Percentiles rank a stretch among this genome's conserved stretches.
Evolutionary conservation across 2,888 invertebrate genomes (phyloP).

Genomic region (Cryptops parisi): DNA sequence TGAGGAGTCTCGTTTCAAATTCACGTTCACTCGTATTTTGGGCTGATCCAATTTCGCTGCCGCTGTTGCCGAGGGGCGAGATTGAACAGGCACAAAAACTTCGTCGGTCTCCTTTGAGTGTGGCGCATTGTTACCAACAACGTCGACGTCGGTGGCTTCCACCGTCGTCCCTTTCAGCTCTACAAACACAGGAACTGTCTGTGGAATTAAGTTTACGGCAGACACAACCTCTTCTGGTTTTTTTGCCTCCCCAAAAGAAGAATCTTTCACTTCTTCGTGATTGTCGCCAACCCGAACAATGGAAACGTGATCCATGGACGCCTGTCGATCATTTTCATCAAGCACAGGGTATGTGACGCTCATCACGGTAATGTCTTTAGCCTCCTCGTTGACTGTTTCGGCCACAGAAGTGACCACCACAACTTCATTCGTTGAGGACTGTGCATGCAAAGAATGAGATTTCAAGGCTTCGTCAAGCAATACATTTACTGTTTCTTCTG

Average conservation of each 20-base stretch:
- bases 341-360: conserved; percentile 9
- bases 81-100: too few species aligned
- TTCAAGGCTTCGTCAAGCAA: conserved; percentile 7
- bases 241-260: conserved; percentile 6
- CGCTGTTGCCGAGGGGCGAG: background rate
- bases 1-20: conserved; percentile 15
- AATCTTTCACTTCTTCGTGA: conserved; percentile 16
- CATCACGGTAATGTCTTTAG: conserved; percentile 18
- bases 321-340: conserved; percentile 44
- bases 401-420: conserved; percentile 16
- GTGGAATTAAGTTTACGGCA: background rate
- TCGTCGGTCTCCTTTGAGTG: background rate
- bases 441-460: background rate
- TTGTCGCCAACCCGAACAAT: conserved; percentile 75
- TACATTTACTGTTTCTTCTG: conserved; percentile 11
- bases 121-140: conserved; percentile 20
- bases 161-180: conserved; percentile 32
- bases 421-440: background rate
- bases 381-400: conserved; percentile 15
- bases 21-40: conserved; percentile 19
- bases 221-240: background rate
- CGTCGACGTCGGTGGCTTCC: conserved; percentile 29
- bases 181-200: conserved; percentile 36
- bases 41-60: background rate
- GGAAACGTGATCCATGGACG: conserved; percentile 50